Evolutionary conservation across 2,888 invertebrate species (phyloP).

Genomic region (Xestobium rufovillosum): DNA sequence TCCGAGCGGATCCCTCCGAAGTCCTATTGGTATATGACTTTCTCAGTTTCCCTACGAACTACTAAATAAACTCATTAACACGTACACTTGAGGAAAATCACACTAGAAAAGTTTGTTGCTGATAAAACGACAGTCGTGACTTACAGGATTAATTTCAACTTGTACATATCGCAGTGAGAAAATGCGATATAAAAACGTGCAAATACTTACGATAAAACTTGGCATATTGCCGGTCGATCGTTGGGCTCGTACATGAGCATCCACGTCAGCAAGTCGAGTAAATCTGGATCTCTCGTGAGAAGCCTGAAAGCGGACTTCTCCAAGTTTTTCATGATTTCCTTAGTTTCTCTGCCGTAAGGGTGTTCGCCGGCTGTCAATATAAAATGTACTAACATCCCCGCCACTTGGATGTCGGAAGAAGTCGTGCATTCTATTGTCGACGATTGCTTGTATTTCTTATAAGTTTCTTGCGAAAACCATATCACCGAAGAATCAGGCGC

Average conservation of each 20-base stretch:
- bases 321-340: constrained; percentile 38
- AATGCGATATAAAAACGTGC: too few relatives aligned
- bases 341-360: constrained; percentile 38
- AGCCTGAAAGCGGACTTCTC: constrained; percentile 29
- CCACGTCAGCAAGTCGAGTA: constrained; percentile 39
- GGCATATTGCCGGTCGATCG: constrained; percentile 36
- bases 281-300: constrained; percentile 30
- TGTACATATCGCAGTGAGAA: too few relatives aligned
- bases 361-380: constrained; percentile 40
- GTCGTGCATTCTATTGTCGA: constrained; percentile 33
- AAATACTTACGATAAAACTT: constrained; percentile 38
- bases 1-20: too few relatives aligned
- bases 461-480: constrained; percentile 42
- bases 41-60: too few relatives aligned
- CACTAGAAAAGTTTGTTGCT: too few relatives aligned
- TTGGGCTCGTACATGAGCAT: constrained; percentile 38
- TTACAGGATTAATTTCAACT: too few relatives aligned
- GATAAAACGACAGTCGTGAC: too few relatives aligned
- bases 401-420: constrained; percentile 40
- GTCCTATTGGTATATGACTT: too few relatives aligned
- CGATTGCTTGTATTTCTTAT: constrained; percentile 26
- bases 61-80: too few relatives aligned
- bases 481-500: constrained; percentile 38
- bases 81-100: too few relatives aligned
- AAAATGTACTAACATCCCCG: constrained; percentile 41